A percentile compares a stretch with the other conserved stretches of the same genome.
Evolutionary conservation across 2,888 invertebrate species (phyloP).

Genomic region (Arctia plantaginis): DNA sequence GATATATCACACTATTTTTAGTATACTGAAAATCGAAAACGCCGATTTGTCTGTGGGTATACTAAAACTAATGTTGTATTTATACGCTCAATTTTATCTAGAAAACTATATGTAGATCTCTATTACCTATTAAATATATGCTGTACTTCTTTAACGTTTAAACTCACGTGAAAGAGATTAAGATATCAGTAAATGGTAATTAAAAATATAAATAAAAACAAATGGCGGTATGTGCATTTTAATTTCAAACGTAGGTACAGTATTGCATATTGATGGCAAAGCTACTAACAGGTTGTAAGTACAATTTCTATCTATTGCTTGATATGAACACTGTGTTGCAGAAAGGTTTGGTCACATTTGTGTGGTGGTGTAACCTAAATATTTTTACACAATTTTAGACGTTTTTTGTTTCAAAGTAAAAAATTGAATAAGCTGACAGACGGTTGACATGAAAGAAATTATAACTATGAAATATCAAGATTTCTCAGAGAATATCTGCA

Average conservation of each 20-base stretch:
- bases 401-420: too few relatives aligned
- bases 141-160: not conserved
- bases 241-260: too few relatives aligned
- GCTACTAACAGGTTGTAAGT: not conserved
- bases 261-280: too few relatives aligned
- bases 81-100: constrained; percentile 22
- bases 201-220: not conserved
- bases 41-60: not conserved
- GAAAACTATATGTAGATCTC: constrained; percentile 5
- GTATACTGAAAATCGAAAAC: not conserved
- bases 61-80: not conserved
- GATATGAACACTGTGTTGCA: not conserved
- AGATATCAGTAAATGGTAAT: not conserved
- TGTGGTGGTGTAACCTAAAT: too few relatives aligned
- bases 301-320: not conserved
- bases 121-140: constrained; percentile 5
- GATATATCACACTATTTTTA: not conserved
- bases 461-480: too few relatives aligned
- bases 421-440: too few relatives aligned
- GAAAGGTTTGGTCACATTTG: not conserved
- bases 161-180: not conserved
- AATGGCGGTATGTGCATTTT: not conserved
- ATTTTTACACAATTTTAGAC: too few relatives aligned
- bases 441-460: too few relatives aligned
- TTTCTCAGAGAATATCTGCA: too few relatives aligned